Percentiles rank a stretch among this genome's conserved stretches.
These are phyloP conservation scores for Drosophila auraria DNA, from an alignment of 1,140 invertebrate species.

Conservation along the genomic window DNA sequence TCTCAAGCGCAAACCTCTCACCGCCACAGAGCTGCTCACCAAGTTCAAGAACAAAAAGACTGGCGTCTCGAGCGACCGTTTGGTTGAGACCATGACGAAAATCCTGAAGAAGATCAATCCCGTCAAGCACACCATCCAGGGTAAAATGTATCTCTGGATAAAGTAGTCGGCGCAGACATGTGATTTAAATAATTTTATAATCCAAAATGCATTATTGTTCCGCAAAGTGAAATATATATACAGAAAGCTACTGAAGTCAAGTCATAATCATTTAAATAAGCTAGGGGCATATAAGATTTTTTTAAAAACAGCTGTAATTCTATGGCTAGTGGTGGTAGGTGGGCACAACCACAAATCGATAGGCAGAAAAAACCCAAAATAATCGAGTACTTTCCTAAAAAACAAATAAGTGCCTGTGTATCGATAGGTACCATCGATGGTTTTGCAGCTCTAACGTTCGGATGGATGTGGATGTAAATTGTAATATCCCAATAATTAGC, in stretches of 20 bases:
- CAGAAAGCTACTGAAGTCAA: neutral
- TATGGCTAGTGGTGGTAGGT: neutral
- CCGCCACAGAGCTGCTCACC: slow-evolving; percentile 96
- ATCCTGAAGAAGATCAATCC: slow-evolving; percentile 98
- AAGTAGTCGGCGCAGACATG: slow-evolving; percentile 50
- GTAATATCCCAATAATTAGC: slow-evolving; percentile 42
- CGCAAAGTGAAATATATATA: neutral
- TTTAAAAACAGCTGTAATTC: neutral
- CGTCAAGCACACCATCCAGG: slow-evolving; percentile 95
- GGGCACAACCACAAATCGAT: neutral
- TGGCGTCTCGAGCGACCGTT: slow-evolving; percentile 94
- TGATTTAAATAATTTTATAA: slow-evolving; percentile 21
- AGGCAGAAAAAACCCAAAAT: too few relatives aligned
- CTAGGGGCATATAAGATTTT: too few relatives aligned
- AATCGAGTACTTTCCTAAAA: too few relatives aligned
- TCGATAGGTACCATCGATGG: neutral
- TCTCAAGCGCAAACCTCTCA: slow-evolving; percentile 97
- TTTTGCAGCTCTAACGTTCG: slow-evolving; percentile 5
- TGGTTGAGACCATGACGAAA: slow-evolving; percentile 96
- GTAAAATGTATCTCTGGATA: slow-evolving; percentile 94
- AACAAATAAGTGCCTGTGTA: neutral
- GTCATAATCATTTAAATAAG: neutral
- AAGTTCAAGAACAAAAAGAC: slow-evolving; percentile 98
- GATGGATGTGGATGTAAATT: slow-evolving; percentile 37
- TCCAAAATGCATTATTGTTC: slow-evolving; percentile 14